Evolutionary conservation across 1,140 invertebrate genomes (phyloP).

Genomic region (Cotesia chilonis): DNA sequence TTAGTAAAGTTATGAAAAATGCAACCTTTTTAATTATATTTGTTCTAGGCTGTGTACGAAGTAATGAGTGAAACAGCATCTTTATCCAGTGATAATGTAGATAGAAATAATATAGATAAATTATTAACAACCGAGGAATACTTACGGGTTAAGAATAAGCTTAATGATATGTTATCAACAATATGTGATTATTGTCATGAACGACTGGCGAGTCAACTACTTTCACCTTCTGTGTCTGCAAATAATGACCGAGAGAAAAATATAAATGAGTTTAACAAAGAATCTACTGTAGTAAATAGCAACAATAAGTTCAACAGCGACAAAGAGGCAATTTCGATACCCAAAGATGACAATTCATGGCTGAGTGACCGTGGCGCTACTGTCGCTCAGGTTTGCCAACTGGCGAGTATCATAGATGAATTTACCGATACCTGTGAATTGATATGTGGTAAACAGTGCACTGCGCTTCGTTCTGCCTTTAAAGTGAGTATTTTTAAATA

Average conservation of each 20-base stretch:
- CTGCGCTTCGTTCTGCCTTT: conserved; percentile 82
- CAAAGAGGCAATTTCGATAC: conserved; percentile 31
- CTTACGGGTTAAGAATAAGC: conserved; percentile 71
- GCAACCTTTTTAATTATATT: not conserved
- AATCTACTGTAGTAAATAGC: conserved; percentile 29
- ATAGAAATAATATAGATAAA: conserved; percentile 68
- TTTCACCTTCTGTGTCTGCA: conserved; percentile 73
- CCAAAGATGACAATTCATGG: conserved; percentile 64
- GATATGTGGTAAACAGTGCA: conserved; percentile 81
- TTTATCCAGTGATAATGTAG: conserved; percentile 67
- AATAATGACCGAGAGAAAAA: conserved; percentile 44
- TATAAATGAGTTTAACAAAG: conserved; percentile 52
- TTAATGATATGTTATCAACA: conserved; percentile 79
- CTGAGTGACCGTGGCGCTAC: conserved; percentile 68
- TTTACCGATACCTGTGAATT: conserved; percentile 81
- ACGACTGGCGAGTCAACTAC: conserved; percentile 80
- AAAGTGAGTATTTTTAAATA: conserved; percentile 67
- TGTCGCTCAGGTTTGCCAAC: conserved; percentile 79
- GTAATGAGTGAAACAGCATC: conserved; percentile 76
- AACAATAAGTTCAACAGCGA: not conserved
- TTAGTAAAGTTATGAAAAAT: too few species aligned
- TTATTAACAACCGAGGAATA: conserved; percentile 78
- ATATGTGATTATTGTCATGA: conserved; percentile 94
- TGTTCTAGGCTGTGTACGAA: conserved; percentile 72
- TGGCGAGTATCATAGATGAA: conserved; percentile 81